phyloP scores from a whole-genome alignment of 2,888 invertebrate genomes.

The Drosophila antonietae region DNA sequence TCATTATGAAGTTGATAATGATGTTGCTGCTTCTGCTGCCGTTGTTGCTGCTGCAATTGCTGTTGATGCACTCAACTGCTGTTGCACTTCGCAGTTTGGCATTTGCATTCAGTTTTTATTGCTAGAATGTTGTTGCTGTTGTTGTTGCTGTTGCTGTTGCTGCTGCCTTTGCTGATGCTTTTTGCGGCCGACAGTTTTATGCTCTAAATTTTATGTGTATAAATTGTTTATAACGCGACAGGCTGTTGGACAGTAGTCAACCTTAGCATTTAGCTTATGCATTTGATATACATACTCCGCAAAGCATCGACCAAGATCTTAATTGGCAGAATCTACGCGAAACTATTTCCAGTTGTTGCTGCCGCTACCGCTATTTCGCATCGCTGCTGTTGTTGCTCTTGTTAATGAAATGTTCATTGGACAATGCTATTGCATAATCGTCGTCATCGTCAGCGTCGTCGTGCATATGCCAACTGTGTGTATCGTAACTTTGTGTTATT shows the following conservation, averaged over 20 bases:
- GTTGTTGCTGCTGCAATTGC: conserved; percentile 34
- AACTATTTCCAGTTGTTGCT: conserved; percentile 39
- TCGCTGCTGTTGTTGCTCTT: conserved; percentile 40
- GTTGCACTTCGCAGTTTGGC: conserved; percentile 74
- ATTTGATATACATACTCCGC: conserved; percentile 46
- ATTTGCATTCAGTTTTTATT: conserved; percentile 72
- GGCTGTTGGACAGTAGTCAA: conserved; percentile 64
- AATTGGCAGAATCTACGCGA: conserved; percentile 61
- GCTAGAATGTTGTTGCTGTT: conserved; percentile 37
- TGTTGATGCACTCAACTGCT: conserved; percentile 36
- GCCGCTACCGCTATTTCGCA: conserved; percentile 4
- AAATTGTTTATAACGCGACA: conserved; percentile 54
- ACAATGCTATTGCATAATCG: conserved; percentile 73
- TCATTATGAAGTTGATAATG: conserved; percentile 45
- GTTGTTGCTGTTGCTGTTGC: not conserved
- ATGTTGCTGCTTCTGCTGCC: conserved; percentile 19
- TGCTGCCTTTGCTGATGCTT: conserved; percentile 20
- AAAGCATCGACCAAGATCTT: conserved; percentile 64
- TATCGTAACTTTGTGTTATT: conserved; percentile 33
- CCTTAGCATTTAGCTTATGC: conserved; percentile 78
- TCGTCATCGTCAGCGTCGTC: conserved; percentile 47
- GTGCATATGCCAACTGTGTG: conserved; percentile 56
- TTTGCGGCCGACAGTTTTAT: conserved; percentile 71
- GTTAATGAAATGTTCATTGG: conserved; percentile 71
- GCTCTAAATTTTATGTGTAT: conserved; percentile 76